phyloP scores from a whole-genome alignment of 2,797 vertebrate genomes.

The Corythornis leucogaster region DNA sequence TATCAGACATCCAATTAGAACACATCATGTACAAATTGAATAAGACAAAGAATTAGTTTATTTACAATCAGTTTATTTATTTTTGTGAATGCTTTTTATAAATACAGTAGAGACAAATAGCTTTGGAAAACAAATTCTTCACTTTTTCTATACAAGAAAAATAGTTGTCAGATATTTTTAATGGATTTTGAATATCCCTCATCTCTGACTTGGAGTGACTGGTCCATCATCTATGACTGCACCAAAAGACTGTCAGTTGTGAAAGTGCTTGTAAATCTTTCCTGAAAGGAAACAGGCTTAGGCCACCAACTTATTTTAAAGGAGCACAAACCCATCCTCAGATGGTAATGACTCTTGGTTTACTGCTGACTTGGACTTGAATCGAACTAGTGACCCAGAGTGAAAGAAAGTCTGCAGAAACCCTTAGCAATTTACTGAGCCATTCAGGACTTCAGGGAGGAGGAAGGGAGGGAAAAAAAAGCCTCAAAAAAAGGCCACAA shows the following conservation, averaged over 20 bases:
- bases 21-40: not conserved
- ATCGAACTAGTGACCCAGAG: not conserved
- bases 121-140: not conserved
- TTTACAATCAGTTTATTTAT: not conserved
- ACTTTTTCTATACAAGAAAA: not conserved
- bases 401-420: not conserved
- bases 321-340: not conserved
- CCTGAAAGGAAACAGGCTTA: not conserved
- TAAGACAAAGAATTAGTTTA: not conserved
- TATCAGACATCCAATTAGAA: not conserved
- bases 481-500: not conserved
- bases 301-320: not conserved
- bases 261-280: not conserved
- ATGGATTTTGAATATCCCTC: not conserved
- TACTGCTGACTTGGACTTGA: not conserved
- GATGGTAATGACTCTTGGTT: not conserved
- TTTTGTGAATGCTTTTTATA: not conserved
- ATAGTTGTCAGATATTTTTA: not conserved
- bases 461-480: not conserved
- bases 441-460: not conserved
- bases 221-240: not conserved
- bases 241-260: not conserved
- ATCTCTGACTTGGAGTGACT: not conserved
- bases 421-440: not conserved
- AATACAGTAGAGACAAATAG: not conserved